A percentile compares a stretch with the other conserved stretches of the same genome.
These are phyloP conservation scores for Xyrichtys novacula DNA, from an alignment of 2,797 vertebrate species.

Conservation along the genomic window DNA sequence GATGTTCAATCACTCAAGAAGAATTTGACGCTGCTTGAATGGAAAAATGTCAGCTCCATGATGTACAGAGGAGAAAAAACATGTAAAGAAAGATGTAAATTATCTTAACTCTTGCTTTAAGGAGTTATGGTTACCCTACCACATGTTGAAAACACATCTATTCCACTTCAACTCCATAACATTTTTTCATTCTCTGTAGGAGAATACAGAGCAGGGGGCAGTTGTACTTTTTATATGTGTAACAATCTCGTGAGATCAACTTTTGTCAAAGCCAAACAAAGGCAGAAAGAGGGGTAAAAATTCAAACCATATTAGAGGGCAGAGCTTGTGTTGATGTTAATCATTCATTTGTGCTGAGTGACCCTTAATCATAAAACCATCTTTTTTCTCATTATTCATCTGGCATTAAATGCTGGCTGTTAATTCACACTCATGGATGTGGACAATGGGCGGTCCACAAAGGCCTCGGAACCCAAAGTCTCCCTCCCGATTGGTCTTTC, in stretches of 20 bases:
- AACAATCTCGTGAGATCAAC: conserved; percentile 9
- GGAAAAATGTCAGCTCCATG: conserved; percentile 57
- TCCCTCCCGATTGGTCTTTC: conserved; percentile 70
- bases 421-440: conserved; percentile 70
- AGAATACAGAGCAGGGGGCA: conserved; percentile 22
- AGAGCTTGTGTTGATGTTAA: conserved; percentile 56
- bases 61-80: conserved; percentile 48
- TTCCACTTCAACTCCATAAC: conserved; percentile 13
- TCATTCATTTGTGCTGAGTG: conserved; percentile 74
- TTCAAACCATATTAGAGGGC: conserved; percentile 41
- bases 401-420: conserved; percentile 71
- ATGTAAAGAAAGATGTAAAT: conserved; percentile 50
- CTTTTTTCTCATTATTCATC: conserved; percentile 81
- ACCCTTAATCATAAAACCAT: conserved; percentile 79
- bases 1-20: conserved; percentile 61
- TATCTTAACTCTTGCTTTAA: conserved; percentile 24
- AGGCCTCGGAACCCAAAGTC: conserved; percentile 63
- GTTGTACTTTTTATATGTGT: neutral
- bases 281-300: conserved; percentile 12
- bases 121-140: conserved; percentile 32
- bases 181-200: conserved; percentile 15
- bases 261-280: conserved; percentile 19
- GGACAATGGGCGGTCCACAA: conserved; percentile 74
- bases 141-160: conserved; percentile 32
- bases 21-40: conserved; percentile 52